A percentile compares a stretch with the other conserved stretches of the same genome.
These are phyloP conservation scores for Archips xylosteana DNA, from an alignment of 2,888 invertebrate species.

Conservation along the genomic window DNA sequence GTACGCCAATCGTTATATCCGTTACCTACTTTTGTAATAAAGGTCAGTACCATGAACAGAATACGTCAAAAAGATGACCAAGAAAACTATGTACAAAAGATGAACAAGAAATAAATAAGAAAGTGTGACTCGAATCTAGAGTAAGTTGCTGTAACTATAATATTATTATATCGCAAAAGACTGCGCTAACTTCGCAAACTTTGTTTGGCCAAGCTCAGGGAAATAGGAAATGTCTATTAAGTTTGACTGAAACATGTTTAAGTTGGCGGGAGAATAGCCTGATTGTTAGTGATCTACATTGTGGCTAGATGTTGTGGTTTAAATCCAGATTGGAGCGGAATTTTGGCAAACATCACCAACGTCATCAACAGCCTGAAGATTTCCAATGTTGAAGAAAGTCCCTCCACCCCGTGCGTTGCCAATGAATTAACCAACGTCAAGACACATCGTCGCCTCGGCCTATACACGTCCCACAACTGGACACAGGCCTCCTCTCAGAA, in stretches of 20 bases:
- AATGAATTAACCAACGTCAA: too few species aligned
- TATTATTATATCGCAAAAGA: constrained; percentile 18
- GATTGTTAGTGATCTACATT: background rate
- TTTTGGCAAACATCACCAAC: too few species aligned
- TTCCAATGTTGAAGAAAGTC: too few species aligned
- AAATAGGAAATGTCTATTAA: background rate
- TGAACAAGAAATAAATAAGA: constrained; percentile 16
- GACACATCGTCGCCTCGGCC: too few species aligned
- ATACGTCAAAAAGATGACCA: background rate
- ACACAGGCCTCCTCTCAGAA: too few species aligned
- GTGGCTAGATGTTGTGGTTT: too few species aligned
- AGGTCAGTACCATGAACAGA: background rate
- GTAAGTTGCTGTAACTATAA: constrained; percentile 15
- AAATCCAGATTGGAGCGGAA: too few species aligned
- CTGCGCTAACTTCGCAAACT: background rate
- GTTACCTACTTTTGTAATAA: too few species aligned
- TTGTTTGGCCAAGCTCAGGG: background rate
- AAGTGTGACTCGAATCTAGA: constrained; percentile 20
- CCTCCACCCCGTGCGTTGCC: too few species aligned
- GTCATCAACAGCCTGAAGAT: too few species aligned
- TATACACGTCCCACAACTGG: too few species aligned
- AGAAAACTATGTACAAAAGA: constrained; percentile 10
- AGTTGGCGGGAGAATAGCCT: background rate
- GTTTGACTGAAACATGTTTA: background rate
- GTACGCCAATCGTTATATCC: too few species aligned